phyloP scores from a whole-genome alignment of 2,113 vertebrate species.

The Cyanocitta stelleri region DNA sequence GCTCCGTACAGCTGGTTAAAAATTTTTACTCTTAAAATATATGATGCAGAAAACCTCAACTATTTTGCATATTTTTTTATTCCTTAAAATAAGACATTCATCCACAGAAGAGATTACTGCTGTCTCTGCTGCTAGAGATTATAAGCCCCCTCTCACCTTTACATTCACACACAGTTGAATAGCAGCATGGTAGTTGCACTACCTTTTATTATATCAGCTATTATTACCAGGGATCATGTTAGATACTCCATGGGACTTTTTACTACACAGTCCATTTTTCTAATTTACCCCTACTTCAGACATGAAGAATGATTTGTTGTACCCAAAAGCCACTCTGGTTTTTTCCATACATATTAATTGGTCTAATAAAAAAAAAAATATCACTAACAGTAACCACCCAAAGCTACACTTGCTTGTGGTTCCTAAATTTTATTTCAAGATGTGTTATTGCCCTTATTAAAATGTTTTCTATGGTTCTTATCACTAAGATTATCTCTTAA shows the following conservation, averaged over 20 bases:
- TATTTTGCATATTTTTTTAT: neutral
- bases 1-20: neutral
- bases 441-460: neutral
- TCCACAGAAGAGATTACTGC: neutral
- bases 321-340: neutral
- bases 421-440: neutral
- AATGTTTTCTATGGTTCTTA: neutral
- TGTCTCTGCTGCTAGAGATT: neutral
- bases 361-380: neutral
- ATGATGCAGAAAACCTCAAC: neutral
- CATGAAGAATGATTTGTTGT: neutral
- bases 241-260: neutral
- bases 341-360: neutral
- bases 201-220: neutral
- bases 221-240: neutral
- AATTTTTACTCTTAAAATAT: neutral
- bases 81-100: neutral
- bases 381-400: neutral
- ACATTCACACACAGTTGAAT: neutral
- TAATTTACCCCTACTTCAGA: neutral
- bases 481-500: neutral
- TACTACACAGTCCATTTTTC: neutral
- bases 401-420: neutral
- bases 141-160: neutral
- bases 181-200: accelerated